Conservation (phyloP, 1,140 invertebrate genomes). For the Apis dorsata region DNA sequence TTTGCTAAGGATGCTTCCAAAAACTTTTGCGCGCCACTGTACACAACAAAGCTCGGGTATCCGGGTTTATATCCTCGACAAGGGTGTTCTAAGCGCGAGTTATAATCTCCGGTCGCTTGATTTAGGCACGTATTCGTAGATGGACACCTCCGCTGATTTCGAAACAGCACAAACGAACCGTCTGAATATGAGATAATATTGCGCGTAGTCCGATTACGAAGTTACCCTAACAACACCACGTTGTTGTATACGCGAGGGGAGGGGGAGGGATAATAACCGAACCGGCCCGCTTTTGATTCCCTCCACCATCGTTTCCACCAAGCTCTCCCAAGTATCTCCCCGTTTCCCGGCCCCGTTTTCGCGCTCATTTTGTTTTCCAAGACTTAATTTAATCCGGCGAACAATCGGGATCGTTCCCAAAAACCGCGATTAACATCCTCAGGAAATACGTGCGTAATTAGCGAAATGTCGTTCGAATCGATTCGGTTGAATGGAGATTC, state of each 20-base stretch:
- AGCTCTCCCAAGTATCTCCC: too few species aligned
- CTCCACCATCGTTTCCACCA: neutral
- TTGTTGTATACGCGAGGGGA: neutral
- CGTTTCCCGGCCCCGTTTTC: neutral
- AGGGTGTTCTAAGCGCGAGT: constrained; percentile 24
- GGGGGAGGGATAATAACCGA: neutral
- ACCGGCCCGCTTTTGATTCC: neutral
- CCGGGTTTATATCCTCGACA: neutral
- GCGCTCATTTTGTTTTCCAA: neutral
- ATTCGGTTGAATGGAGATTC: too few species aligned
- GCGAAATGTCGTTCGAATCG: too few species aligned
- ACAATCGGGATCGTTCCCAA: neutral
- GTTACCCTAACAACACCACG: constrained; percentile 22
- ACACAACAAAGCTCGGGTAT: neutral
- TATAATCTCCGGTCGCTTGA: constrained; percentile 28
- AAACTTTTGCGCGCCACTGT: too few species aligned
- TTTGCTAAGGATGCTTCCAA: too few species aligned
- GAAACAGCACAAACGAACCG: constrained; percentile 24
- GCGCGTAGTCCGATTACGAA: constrained; percentile 31
- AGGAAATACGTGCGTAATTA: neutral
- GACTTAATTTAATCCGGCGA: neutral
- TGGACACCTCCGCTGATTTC: constrained; percentile 27
- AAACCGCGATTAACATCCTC: neutral
- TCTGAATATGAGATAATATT: constrained; percentile 30
- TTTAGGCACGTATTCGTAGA: constrained; percentile 37